Evolutionary conservation across 2,888 invertebrate genomes (phyloP).

Genomic region (Drosophila pseudotalamancana): DNA sequence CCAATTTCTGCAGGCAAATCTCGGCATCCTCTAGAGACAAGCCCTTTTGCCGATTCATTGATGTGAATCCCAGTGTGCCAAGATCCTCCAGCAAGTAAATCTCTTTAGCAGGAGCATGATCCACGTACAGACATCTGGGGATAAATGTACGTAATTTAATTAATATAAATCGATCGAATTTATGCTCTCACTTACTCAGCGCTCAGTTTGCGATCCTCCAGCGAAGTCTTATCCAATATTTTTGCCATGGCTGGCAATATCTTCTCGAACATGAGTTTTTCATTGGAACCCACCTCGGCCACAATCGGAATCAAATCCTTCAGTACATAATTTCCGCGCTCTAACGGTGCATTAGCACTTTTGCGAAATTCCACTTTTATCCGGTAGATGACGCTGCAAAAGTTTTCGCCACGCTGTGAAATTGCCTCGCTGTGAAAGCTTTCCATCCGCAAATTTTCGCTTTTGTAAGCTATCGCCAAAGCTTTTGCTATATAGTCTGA

Average conservation of each 20-base stretch:
- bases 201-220: constrained; percentile 51
- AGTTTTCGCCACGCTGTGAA: constrained; percentile 72
- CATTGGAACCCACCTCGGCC: constrained; percentile 65
- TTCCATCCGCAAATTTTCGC: constrained; percentile 43
- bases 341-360: constrained; percentile 14
- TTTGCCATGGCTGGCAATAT: constrained; percentile 65
- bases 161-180: no score
- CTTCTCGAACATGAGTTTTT: constrained; percentile 62
- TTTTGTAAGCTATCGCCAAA: constrained; percentile 37
- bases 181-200: constrained; percentile 65
- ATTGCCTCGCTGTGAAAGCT: constrained; percentile 37
- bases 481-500: constrained; percentile 45
- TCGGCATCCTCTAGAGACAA: constrained; percentile 85
- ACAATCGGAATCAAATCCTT: constrained; percentile 69
- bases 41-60: constrained; percentile 85
- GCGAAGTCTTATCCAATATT: constrained; percentile 34
- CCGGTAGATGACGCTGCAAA: constrained; percentile 76
- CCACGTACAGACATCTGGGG: constrained; percentile 62
- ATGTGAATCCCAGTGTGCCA: constrained; percentile 84
- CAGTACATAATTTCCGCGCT: constrained; percentile 50
- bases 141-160: neutral
- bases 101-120: constrained; percentile 56
- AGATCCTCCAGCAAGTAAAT: constrained; percentile 82
- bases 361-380: constrained; percentile 51
- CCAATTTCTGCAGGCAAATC: constrained; percentile 85